Conservation (phyloP, 2,888 invertebrate species). For the Rhagium mordax region DNA sequence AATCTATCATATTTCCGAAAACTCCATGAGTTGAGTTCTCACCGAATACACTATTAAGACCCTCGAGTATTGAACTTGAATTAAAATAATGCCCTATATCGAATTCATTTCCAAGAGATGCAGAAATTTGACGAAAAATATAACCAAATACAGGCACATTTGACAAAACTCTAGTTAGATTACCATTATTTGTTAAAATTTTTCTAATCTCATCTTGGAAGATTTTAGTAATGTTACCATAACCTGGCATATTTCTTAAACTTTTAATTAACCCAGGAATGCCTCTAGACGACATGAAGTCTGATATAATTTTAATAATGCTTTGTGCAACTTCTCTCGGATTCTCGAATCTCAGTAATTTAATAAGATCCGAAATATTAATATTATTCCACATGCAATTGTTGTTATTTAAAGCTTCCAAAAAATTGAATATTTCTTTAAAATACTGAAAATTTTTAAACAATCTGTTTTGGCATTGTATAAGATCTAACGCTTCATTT, state of each 20-base stretch:
- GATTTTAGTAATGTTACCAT: not conserved
- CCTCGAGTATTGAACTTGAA: not conserved
- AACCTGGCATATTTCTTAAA: not conserved
- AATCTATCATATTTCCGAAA: not conserved
- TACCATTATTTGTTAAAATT: not conserved
- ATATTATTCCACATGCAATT: constrained; percentile 30
- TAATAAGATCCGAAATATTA: constrained; percentile 34
- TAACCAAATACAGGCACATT: not conserved
- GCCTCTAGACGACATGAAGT: not conserved
- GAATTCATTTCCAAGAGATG: not conserved
- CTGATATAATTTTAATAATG: constrained; percentile 16
- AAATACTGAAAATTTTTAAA: constrained; percentile 13
- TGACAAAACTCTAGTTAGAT: not conserved
- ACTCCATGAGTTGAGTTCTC: not conserved
- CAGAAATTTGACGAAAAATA: not conserved
- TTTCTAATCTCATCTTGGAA: not conserved
- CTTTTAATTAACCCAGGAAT: not conserved
- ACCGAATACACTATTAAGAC: not conserved
- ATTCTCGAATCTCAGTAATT: constrained; percentile 28
- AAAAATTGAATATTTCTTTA: not conserved
- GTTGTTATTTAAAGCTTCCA: constrained; percentile 22
- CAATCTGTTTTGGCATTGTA: constrained; percentile 9
- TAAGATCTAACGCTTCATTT: constrained; percentile 19
- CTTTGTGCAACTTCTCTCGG: constrained; percentile 15
- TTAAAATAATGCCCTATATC: not conserved